Evolutionary conservation across 2,113 vertebrate genomes (phyloP).

Genomic region (Leuciscus idus): DNA sequence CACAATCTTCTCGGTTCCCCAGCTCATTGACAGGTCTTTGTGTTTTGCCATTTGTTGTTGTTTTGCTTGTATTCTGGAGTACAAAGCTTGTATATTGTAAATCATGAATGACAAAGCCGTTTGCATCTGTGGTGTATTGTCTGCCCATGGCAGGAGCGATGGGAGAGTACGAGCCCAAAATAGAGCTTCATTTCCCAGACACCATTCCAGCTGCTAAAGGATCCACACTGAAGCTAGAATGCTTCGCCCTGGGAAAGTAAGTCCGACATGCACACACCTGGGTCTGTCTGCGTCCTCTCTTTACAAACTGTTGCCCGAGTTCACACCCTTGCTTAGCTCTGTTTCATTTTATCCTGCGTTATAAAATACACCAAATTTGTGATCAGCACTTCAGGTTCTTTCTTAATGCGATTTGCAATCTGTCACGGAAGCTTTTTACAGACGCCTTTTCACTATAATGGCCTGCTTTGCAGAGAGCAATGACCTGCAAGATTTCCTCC

Average conservation of each 20-base stretch:
- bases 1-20: slow-evolving; percentile 52
- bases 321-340: slow-evolving; percentile 25
- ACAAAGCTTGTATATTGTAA: slow-evolving; percentile 57
- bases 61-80: slow-evolving; percentile 57
- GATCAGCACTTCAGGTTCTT: slow-evolving; percentile 47
- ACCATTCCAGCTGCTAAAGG: slow-evolving; percentile 89
- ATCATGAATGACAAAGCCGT: slow-evolving; percentile 64
- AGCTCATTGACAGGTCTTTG: slow-evolving; percentile 49
- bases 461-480: slow-evolving; percentile 38
- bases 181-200: slow-evolving; percentile 96
- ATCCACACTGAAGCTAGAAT: slow-evolving; percentile 89
- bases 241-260: slow-evolving; percentile 97
- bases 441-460: slow-evolving; percentile 40
- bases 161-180: slow-evolving; percentile 98
- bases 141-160: slow-evolving; percentile 83
- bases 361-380: slow-evolving; percentile 36
- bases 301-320: slow-evolving; percentile 30
- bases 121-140: slow-evolving; percentile 63
- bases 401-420: slow-evolving; percentile 48
- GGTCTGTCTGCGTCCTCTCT: slow-evolving; percentile 21
- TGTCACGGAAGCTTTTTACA: slow-evolving; percentile 37
- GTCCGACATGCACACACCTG: slow-evolving; percentile 62
- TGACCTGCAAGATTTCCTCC: slow-evolving; percentile 46
- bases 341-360: slow-evolving; percentile 41
- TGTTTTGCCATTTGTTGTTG: slow-evolving; percentile 53